Conservation (phyloP, 1,140 invertebrate species). For the Lepeophtheirus salmonis region DNA sequence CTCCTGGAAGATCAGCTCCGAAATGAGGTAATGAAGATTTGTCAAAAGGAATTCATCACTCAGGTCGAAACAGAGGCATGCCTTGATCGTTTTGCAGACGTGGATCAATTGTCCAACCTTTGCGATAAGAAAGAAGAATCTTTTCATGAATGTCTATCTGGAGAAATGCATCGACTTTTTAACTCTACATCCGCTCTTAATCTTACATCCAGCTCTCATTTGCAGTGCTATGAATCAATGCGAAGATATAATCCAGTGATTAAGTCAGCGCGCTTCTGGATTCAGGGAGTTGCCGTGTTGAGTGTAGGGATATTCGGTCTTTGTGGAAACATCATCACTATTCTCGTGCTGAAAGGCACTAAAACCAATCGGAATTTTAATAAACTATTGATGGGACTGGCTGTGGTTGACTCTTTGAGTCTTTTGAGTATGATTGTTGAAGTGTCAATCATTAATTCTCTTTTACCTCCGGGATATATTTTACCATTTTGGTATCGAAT, state of each 20-base stretch:
- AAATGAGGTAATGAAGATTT: not conserved
- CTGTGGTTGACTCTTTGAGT: not conserved
- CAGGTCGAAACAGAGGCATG: not conserved
- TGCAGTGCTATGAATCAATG: not conserved
- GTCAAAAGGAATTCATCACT: not conserved
- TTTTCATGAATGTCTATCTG: not conserved
- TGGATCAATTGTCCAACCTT: not conserved
- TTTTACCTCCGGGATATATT: not conserved
- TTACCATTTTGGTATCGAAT: not conserved
- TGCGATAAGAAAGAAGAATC: not conserved
- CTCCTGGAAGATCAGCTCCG: not conserved
- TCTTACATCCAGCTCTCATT: not conserved
- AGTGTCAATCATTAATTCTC: not conserved
- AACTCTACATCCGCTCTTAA: not conserved
- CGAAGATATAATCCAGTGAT: not conserved
- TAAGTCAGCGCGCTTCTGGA: conserved; percentile 1
- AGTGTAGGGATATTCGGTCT: conserved; percentile 5
- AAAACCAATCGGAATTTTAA: conserved; percentile 13
- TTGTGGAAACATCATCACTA: conserved; percentile 2
- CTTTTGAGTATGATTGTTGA: conserved; percentile 1
- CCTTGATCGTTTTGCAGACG: not conserved
- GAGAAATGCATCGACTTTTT: not conserved
- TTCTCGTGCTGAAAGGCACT: conserved; percentile 1
- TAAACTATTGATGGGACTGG: not conserved
- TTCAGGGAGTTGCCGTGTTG: not conserved